These are phyloP conservation scores for Hydrolagus colliei DNA, from an alignment of 2,797 vertebrate species.

Conservation along the genomic window DNA sequence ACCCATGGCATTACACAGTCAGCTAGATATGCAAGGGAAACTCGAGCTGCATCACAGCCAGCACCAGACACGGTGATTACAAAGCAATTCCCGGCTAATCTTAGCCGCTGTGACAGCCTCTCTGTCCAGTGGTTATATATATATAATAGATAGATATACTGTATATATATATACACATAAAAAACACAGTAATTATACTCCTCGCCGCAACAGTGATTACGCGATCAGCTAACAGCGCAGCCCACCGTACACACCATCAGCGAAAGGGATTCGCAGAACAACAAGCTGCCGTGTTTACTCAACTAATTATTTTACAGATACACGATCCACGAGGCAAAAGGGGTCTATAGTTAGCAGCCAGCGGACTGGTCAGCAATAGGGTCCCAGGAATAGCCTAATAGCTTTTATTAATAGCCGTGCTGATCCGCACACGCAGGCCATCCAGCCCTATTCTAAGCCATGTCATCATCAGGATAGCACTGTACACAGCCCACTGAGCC, in stretches of 20 bases:
- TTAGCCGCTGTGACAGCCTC: conserved; percentile 34
- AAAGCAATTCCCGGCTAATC: conserved; percentile 37
- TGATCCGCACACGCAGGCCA: background rate
- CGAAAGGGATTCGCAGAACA: too few relatives aligned
- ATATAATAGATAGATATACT: too few relatives aligned
- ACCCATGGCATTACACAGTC: conserved; percentile 48
- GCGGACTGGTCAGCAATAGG: background rate
- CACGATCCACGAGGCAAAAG: background rate
- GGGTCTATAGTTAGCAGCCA: background rate
- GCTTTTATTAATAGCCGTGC: conserved; percentile 1
- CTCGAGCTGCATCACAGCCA: conserved; percentile 39
- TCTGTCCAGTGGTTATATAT: conserved; percentile 23
- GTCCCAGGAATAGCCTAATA: background rate
- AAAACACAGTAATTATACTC: conserved; percentile 5
- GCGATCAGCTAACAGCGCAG: background rate
- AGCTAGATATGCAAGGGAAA: conserved; percentile 45
- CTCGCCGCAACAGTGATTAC: background rate
- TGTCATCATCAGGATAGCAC: background rate
- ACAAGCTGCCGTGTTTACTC: background rate
- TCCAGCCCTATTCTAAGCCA: conserved; percentile 4
- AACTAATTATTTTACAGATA: background rate
- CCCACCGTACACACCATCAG: too few relatives aligned
- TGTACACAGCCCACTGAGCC: background rate
- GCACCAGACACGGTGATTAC: conserved; percentile 42
- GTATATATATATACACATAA: background rate